Conservation (phyloP, 2,797 vertebrate genomes). For the Borostomias antarcticus region DNA sequence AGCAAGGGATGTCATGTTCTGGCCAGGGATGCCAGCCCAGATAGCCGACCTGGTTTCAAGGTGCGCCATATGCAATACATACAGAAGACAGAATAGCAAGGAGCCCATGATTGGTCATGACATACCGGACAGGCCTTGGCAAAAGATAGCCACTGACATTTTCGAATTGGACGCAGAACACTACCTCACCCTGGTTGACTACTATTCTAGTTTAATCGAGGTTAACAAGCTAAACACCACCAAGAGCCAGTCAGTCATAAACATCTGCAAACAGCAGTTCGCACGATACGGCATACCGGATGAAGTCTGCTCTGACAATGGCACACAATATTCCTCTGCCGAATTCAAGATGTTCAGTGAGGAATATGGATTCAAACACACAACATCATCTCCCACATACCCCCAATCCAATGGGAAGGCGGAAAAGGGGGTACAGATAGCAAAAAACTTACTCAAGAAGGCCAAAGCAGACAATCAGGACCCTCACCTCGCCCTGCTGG, state of each 20-base stretch:
- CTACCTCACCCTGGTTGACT: slow-evolving; percentile 19
- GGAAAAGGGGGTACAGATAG: not conserved
- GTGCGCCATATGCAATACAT: not conserved
- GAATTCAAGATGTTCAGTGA: not conserved
- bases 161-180: slow-evolving; percentile 12
- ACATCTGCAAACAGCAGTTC: slow-evolving; percentile 17
- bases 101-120: slow-evolving; percentile 22
- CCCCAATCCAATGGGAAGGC: slow-evolving; percentile 9
- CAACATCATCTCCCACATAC: slow-evolving; percentile 2
- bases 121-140: no score
- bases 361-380: slow-evolving; percentile 9
- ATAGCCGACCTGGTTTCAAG: not conserved
- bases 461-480: no score
- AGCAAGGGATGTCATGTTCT: slow-evolving; percentile 1
- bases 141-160: slow-evolving; percentile 18
- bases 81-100: slow-evolving; percentile 13
- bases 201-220: slow-evolving; percentile 17
- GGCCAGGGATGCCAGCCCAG: not conserved
- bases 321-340: not conserved
- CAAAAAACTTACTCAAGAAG: not conserved
- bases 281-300: slow-evolving; percentile 8
- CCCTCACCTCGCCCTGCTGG: no score
- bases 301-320: not conserved
- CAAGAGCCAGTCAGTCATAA: no score
- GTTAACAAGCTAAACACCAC: slow-evolving; percentile 12